These are phyloP conservation scores for Oryzias melastigma DNA, from an alignment of 2,113 vertebrate genomes.

Conservation along the genomic window DNA sequence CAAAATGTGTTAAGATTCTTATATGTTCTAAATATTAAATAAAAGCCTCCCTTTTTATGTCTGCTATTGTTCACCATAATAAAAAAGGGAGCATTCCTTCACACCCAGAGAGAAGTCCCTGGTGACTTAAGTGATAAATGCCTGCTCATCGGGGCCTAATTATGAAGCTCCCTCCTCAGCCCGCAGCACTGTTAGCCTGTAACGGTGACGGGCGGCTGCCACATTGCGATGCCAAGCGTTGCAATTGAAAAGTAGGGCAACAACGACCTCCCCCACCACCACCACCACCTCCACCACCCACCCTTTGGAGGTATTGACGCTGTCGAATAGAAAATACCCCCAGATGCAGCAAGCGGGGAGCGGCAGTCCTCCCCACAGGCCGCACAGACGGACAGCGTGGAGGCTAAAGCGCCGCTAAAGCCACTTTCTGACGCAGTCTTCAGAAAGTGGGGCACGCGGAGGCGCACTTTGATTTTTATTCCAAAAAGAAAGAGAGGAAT, in stretches of 20 bases:
- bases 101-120: slow-evolving; percentile 24
- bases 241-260: slow-evolving; percentile 71
- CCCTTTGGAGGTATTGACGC: slow-evolving; percentile 52
- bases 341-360: slow-evolving; percentile 26
- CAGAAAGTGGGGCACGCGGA: slow-evolving; percentile 19
- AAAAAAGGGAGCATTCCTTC: slow-evolving; percentile 40
- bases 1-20: too few relatives aligned
- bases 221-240: slow-evolving; percentile 71
- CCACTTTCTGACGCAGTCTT: slow-evolving; percentile 65
- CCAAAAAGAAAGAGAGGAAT: neutral
- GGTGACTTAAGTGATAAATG: slow-evolving; percentile 8
- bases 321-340: slow-evolving; percentile 49
- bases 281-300: slow-evolving; percentile 14
- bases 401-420: slow-evolving; percentile 21
- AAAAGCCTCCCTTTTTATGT: slow-evolving; percentile 11
- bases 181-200: slow-evolving; percentile 48
- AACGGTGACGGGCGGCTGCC: slow-evolving; percentile 70
- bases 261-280: slow-evolving; percentile 58
- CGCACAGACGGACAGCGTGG: slow-evolving; percentile 4
- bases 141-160: slow-evolving; percentile 26
- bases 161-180: slow-evolving; percentile 37
- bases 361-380: slow-evolving; percentile 16
- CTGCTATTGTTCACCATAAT: neutral
- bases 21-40: neutral
- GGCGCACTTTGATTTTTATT: slow-evolving; percentile 37